Percentiles rank a stretch among this genome's conserved stretches.
Evolutionary conservation across 1,140 invertebrate genomes (phyloP).

Genomic region (Danaus melanippus): DNA sequence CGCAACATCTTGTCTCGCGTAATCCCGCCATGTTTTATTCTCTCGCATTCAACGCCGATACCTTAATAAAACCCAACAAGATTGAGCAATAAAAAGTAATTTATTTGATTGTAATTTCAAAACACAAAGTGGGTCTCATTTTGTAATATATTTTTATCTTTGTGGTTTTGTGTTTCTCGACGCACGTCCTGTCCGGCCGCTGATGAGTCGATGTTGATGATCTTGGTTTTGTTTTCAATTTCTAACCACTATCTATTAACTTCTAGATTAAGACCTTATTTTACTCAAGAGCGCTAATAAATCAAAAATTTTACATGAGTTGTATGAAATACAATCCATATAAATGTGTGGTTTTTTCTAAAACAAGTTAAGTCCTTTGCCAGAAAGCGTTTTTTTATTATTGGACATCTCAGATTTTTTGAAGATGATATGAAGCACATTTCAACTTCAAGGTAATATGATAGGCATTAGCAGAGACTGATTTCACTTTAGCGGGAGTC

Average conservation of each 20-base stretch:
- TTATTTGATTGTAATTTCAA: conserved; percentile 71
- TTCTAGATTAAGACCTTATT: conserved; percentile 25
- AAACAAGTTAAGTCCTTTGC: too few relatives aligned
- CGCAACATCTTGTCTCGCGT: conserved; percentile 56
- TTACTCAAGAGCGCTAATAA: too few relatives aligned
- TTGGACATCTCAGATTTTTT: too few relatives aligned
- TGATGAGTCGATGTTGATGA: conserved; percentile 36
- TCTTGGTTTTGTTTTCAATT: conserved; percentile 37
- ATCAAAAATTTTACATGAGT: too few relatives aligned
- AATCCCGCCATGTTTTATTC: conserved; percentile 65
- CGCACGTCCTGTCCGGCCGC: conserved; percentile 50
- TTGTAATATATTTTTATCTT: conserved; percentile 68
- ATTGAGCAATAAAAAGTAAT: conserved; percentile 72
- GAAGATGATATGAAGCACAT: background rate
- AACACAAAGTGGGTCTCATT: conserved; percentile 67
- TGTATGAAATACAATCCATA: too few relatives aligned
- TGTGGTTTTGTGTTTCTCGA: conserved; percentile 62
- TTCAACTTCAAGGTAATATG: conserved; percentile 6
- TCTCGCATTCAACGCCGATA: conserved; percentile 58
- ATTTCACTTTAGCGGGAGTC: conserved; percentile 1
- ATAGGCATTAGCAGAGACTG: conserved; percentile 2
- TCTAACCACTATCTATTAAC: conserved; percentile 31
- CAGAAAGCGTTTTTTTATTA: too few relatives aligned
- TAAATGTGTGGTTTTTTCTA: too few relatives aligned
- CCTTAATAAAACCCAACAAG: conserved; percentile 70